A percentile compares a stretch with the other conserved stretches of the same genome.
Evolutionary conservation across 2,888 invertebrate genomes (phyloP).

Genomic region (Sisyra terminalis): DNA sequence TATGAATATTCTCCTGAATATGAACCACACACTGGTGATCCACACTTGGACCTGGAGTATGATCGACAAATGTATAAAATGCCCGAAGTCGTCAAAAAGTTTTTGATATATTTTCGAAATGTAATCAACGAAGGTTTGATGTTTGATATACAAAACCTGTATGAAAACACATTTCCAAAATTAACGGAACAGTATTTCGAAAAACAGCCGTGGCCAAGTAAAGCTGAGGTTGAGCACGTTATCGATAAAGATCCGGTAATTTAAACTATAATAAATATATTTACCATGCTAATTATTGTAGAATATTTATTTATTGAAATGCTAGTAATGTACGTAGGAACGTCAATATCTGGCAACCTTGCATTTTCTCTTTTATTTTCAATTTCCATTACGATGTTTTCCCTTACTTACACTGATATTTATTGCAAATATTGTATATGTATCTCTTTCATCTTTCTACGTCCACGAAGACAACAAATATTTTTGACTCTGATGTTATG

Average conservation of each 20-base stretch:
- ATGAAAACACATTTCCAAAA: slow-evolving; percentile 91
- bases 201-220: slow-evolving; percentile 89
- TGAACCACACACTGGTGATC: slow-evolving; percentile 55
- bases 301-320: too few species aligned
- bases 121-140: slow-evolving; percentile 79
- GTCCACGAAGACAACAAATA: too few species aligned
- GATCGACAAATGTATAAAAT: slow-evolving; percentile 51
- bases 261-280: slow-evolving; percentile 15
- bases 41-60: slow-evolving; percentile 58
- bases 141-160: slow-evolving; percentile 85
- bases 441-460: too few species aligned
- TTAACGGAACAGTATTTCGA: slow-evolving; percentile 92
- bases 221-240: slow-evolving; percentile 60
- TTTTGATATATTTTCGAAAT: slow-evolving; percentile 73
- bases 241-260: slow-evolving; percentile 56
- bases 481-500: too few species aligned
- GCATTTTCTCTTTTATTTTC: too few species aligned
- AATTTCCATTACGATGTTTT: too few species aligned
- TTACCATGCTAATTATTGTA: too few species aligned
- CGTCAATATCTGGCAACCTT: too few species aligned
- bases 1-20: slow-evolving; percentile 31
- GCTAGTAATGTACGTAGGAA: too few species aligned
- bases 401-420: too few species aligned
- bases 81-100: slow-evolving; percentile 73
- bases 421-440: too few species aligned